Conservation (phyloP, 2,113 vertebrate genomes). For the Mandrillus leucophaeus region DNA sequence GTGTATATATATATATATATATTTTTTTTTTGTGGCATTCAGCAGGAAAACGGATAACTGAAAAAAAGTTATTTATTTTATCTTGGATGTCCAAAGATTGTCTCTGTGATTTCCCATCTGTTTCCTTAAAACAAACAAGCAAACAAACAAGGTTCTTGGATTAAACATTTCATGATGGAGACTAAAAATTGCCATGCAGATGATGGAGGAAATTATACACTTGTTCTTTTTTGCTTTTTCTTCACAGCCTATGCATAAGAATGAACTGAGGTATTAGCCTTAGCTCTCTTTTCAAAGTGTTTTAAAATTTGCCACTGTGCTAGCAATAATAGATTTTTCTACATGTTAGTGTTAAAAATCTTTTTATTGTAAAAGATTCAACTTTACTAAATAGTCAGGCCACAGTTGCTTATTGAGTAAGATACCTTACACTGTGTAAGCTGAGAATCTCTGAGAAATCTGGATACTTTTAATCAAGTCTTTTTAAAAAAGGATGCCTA, state of each 20-base stretch:
- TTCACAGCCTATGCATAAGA: neutral
- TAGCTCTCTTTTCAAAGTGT: conserved; percentile 24
- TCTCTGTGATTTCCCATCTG: conserved; percentile 33
- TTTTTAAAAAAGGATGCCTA: neutral
- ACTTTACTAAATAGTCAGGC: conserved; percentile 1
- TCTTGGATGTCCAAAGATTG: neutral
- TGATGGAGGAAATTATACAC: conserved; percentile 4
- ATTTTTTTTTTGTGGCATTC: neutral
- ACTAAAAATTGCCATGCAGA: conserved; percentile 24
- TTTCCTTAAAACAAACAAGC: conserved; percentile 9
- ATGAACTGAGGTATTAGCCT: conserved; percentile 2
- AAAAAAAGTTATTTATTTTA: neutral
- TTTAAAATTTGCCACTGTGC: conserved; percentile 52
- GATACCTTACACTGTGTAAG: neutral
- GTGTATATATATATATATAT: neutral
- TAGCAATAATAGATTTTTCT: conserved; percentile 18
- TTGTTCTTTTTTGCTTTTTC: neutral
- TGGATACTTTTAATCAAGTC: conserved; percentile 3
- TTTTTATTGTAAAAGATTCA: neutral
- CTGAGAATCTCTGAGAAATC: neutral
- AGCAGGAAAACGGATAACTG: neutral
- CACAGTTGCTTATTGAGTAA: neutral
- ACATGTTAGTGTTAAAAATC: conserved; percentile 12
- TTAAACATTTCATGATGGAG: conserved; percentile 25
- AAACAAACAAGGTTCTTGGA: neutral